Conservation (phyloP, 2,797 vertebrate species). For the Sebastiscus tertius region DNA sequence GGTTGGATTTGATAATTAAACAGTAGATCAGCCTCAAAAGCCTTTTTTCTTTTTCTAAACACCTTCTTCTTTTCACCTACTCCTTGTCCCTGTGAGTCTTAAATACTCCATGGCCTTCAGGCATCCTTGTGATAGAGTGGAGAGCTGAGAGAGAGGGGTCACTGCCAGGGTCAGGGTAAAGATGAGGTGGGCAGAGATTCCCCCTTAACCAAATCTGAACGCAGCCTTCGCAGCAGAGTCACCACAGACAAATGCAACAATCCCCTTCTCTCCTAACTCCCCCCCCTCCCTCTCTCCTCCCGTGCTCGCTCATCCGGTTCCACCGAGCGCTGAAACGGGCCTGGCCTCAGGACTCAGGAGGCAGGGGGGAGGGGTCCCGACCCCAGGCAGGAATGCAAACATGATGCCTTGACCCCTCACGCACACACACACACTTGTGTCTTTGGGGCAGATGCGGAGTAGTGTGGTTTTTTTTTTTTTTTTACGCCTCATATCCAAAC, state of each 20-base stretch:
- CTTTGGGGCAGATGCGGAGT: conserved; percentile 83
- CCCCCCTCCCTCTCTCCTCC: not conserved
- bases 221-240: conserved; percentile 54
- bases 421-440: conserved; percentile 76
- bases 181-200: conserved; percentile 72
- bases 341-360: conserved; percentile 78
- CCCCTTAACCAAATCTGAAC: conserved; percentile 69
- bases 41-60: conserved; percentile 20
- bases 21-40: conserved; percentile 24
- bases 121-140: conserved; percentile 63
- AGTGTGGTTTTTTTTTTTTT: conserved; percentile 66
- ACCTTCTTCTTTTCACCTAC: conserved; percentile 54
- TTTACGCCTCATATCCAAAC: conserved; percentile 73
- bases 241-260: conserved; percentile 55
- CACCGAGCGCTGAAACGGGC: conserved; percentile 44
- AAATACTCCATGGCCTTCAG: conserved; percentile 55
- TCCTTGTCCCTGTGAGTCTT: conserved; percentile 56
- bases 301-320: conserved; percentile 34
- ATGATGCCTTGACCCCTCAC: conserved; percentile 78
- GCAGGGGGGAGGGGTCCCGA: conserved; percentile 76
- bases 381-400: conserved; percentile 83
- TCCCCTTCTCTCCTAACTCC: conserved; percentile 15
- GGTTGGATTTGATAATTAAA: conserved; percentile 63
- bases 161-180: conserved; percentile 73
- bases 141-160: conserved; percentile 71